Evolutionary conservation across 2,113 vertebrate genomes (phyloP), one percentile per base, ranked within the genome.

Genomic region (Poeciliopsis turrubarensis): DNA sequence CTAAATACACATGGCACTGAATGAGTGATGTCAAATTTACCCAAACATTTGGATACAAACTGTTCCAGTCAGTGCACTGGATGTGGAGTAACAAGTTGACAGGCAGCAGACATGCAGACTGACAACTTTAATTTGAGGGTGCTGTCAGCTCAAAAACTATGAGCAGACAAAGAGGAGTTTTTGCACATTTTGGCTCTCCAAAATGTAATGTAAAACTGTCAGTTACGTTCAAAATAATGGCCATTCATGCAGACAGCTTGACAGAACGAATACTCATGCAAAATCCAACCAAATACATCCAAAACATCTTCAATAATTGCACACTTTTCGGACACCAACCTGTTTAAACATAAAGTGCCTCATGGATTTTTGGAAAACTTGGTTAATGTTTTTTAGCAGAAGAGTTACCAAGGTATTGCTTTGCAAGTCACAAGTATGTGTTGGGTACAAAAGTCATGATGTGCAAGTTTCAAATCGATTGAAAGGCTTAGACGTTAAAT

Each of bases 321-420:
- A 31, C 6, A 41, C 19, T 66, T n/a, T 44, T 39, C 51, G 60
- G 60, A 62, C 62, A 72, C 7, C 63, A 60, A 32, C 12, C 29
- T 78, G 65, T 78, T 84, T 71, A 65, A 78, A 78, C 27, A 60
- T 51, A 26, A 75, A 77, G 65, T 44, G 34, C 68, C 39, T 69
- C 41, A 14, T 25, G 11, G 31, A 70, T 30, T 65, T 63, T 51
- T 41, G 32, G 27, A 67, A 37, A 70, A 30, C 25, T n/a, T 25
- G 1, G 8, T 57, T 57, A 25, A 9, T n/a, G 19, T 57, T n/a
- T 29, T 57, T n/a, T n/a, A 25, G 22, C 25, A 57, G 25, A 57
- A 57, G 51, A 6, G 51, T 19, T 22, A 54, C 7, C 22, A 54
- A 54, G 22, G 2, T 17, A 57, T n/a, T n/a, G 2, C 10, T 57